Evolutionary conservation across 1,140 invertebrate species (phyloP).

Genomic region (Eriosoma lanigerum): DNA sequence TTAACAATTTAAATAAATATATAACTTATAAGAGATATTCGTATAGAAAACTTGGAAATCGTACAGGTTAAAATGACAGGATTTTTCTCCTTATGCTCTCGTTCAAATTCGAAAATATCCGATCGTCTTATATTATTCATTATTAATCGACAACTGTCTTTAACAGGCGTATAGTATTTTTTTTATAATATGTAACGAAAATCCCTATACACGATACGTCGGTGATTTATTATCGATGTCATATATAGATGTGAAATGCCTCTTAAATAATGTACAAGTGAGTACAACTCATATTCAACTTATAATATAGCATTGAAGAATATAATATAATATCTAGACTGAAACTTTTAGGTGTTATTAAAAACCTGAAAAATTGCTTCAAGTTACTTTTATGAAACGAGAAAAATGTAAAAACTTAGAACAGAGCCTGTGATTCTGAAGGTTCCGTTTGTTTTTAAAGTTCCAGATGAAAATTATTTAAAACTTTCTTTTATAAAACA

Average conservation of each 20-base stretch:
- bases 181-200: not conserved
- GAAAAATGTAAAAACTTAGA: constrained; percentile 24
- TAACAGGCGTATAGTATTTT: no score
- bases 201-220: not conserved
- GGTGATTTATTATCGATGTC: constrained; percentile 34
- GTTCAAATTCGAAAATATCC: no score
- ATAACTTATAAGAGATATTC: no score
- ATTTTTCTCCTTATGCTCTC: no score
- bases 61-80: no score
- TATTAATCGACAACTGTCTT: not conserved
- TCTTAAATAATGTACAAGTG: constrained; percentile 34
- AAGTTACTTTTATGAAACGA: not conserved
- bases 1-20: no score
- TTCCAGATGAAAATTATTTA: constrained; percentile 3
- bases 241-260: not conserved
- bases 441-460: not conserved
- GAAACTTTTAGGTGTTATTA: constrained; percentile 33
- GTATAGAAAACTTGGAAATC: no score
- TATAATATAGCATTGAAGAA: not conserved
- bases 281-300: constrained; percentile 20
- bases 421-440: not conserved
- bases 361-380: not conserved
- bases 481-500: not conserved
- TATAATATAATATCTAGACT: not conserved
- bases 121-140: no score